These are phyloP conservation scores for Aphidius gifuensis DNA, from an alignment of 1,140 invertebrate species.

Conservation along the genomic window DNA sequence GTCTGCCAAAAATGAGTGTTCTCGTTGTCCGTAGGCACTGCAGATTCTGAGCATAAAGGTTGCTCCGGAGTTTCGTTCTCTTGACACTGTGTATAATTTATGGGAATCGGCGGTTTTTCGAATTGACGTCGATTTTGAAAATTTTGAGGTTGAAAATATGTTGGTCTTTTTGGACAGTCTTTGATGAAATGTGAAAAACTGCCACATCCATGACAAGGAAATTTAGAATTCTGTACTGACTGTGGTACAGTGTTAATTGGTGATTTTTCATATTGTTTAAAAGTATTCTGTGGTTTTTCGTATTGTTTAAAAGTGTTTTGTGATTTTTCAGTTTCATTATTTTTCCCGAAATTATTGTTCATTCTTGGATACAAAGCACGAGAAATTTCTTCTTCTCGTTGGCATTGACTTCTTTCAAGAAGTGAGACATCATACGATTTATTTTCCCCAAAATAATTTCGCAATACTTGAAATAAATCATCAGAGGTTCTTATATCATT, in stretches of 20 bases:
- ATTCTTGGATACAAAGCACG: neutral
- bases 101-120: slow-evolving; percentile 1
- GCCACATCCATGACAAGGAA: neutral
- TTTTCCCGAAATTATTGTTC: no score
- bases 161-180: slow-evolving; percentile 1
- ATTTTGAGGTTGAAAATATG: neutral
- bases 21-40: slow-evolving; percentile 12
- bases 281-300: no score
- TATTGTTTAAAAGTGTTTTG: no score
- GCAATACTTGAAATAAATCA: slow-evolving; percentile 1
- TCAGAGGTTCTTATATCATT: slow-evolving; percentile 6
- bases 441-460: slow-evolving; percentile 10
- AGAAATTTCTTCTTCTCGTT: slow-evolving; percentile 8
- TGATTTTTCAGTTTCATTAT: no score
- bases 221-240: no score
- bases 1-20: slow-evolving; percentile 16
- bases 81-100: slow-evolving; percentile 15
- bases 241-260: no score
- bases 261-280: no score
- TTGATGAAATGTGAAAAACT: slow-evolving; percentile 11
- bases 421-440: slow-evolving; percentile 8
- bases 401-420: slow-evolving; percentile 16
- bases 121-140: neutral
- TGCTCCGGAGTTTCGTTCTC: slow-evolving; percentile 14
- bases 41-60: slow-evolving; percentile 10